Evolutionary conservation across 2,113 vertebrate genomes (phyloP).

Genomic region (Tragelaphus buxtoni): DNA sequence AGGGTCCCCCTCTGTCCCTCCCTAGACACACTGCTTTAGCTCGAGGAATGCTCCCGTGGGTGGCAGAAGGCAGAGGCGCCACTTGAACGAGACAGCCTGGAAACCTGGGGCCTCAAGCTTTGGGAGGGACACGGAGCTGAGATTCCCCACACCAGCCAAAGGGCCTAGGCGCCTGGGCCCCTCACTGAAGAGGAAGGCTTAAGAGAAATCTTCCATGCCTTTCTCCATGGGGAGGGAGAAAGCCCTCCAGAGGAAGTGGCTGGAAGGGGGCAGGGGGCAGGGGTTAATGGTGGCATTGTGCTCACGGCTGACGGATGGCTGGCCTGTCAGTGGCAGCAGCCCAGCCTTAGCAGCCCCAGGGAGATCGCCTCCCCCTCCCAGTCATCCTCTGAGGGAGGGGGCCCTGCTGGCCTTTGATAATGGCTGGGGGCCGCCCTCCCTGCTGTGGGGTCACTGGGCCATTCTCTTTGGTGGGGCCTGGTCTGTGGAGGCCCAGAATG

Average conservation of each 20-base stretch:
- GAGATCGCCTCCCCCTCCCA: neutral
- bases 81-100: accelerated
- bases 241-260: conserved; percentile 73
- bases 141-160: neutral
- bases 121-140: neutral
- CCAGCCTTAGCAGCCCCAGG: conserved; percentile 45
- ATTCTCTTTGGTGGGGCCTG: neutral
- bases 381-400: neutral
- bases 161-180: neutral
- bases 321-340: conserved; percentile 69
- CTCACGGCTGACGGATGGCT: conserved; percentile 69
- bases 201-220: neutral
- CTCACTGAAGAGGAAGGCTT: conserved; percentile 47
- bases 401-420: conserved; percentile 19
- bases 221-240: neutral
- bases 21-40: neutral
- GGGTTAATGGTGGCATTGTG: conserved; percentile 80
- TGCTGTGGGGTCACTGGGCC: neutral
- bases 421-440: neutral
- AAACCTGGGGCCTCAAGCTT: neutral
- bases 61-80: neutral
- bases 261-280: conserved; percentile 77
- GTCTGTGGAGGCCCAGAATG: neutral
- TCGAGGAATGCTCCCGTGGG: accelerated
- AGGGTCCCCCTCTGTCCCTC: neutral